These are phyloP conservation scores for Rutilus rutilus DNA, from an alignment of 2,113 vertebrate species.

Conservation along the genomic window DNA sequence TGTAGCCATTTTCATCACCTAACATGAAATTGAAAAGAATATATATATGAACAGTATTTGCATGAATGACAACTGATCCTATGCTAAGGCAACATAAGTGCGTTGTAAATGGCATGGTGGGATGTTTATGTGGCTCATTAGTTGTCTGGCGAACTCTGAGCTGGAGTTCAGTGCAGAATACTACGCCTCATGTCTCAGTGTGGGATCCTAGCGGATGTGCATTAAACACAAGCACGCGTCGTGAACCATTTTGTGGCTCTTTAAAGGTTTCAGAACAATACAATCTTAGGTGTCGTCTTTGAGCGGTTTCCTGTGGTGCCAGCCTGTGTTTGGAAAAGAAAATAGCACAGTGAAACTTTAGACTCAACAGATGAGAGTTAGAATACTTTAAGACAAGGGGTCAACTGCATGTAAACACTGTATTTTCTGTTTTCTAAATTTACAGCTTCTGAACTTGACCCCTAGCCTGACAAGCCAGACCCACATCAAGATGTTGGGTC, in stretches of 20 bases:
- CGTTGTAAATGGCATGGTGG: constrained; percentile 20
- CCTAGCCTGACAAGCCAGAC: too few species aligned
- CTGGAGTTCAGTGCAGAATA: neutral
- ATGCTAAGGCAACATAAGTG: constrained; percentile 44
- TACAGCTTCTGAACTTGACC: constrained; percentile 7
- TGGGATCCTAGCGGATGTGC: constrained; percentile 58
- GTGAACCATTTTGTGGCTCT: constrained; percentile 59
- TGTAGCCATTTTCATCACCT: neutral
- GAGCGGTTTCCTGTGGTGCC: constrained; percentile 53
- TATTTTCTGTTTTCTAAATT: constrained; percentile 24
- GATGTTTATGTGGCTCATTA: constrained; percentile 39
- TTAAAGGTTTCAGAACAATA: constrained; percentile 62
- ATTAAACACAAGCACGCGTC: constrained; percentile 65
- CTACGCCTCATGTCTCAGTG: neutral
- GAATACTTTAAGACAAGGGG: constrained; percentile 17
- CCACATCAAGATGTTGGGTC: too few species aligned
- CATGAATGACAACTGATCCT: neutral
- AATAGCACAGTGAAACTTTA: constrained; percentile 41
- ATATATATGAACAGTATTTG: neutral
- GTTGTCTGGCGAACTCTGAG: neutral
- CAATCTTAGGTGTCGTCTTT: constrained; percentile 52
- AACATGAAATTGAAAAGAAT: neutral
- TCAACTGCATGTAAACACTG: neutral
- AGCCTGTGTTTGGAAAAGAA: constrained; percentile 41
- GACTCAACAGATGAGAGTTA: constrained; percentile 15